Evolutionary conservation across 2,113 vertebrate species (phyloP).

Genomic region (Copsychus sechellarum): DNA sequence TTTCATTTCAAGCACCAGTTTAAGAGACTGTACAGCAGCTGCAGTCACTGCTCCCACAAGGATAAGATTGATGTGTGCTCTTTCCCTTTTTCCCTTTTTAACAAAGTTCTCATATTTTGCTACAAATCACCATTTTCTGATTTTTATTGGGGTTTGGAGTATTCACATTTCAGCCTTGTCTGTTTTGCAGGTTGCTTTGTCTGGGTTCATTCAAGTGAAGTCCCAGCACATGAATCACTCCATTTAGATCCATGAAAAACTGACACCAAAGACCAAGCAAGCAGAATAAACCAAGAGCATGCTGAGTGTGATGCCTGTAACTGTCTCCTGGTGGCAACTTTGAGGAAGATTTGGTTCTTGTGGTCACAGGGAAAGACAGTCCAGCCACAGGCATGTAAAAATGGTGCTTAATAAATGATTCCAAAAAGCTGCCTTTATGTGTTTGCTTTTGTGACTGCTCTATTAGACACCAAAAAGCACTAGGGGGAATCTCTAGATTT

Average conservation of each 20-base stretch:
- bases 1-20: background rate
- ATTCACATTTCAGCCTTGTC: slow-evolving; percentile 24
- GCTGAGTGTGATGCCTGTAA: background rate
- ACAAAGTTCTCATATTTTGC: background rate
- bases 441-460: slow-evolving; percentile 48
- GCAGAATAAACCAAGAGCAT: background rate
- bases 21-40: background rate
- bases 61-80: background rate
- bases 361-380: slow-evolving; percentile 31
- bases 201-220: background rate
- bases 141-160: background rate
- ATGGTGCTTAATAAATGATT: slow-evolving; percentile 66
- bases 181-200: slow-evolving; percentile 60
- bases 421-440: slow-evolving; percentile 53
- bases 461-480: background rate
- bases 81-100: background rate
- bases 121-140: background rate
- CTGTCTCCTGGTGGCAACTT: background rate
- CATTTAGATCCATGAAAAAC: background rate
- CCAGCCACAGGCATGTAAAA: slow-evolving; percentile 56
- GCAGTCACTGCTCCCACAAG: background rate
- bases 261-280: background rate
- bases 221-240: background rate
- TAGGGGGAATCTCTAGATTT: background rate
- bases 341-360: slow-evolving; percentile 50